Conservation (phyloP, 2,797 vertebrate genomes). For the Sandelia bainsii region DNA sequence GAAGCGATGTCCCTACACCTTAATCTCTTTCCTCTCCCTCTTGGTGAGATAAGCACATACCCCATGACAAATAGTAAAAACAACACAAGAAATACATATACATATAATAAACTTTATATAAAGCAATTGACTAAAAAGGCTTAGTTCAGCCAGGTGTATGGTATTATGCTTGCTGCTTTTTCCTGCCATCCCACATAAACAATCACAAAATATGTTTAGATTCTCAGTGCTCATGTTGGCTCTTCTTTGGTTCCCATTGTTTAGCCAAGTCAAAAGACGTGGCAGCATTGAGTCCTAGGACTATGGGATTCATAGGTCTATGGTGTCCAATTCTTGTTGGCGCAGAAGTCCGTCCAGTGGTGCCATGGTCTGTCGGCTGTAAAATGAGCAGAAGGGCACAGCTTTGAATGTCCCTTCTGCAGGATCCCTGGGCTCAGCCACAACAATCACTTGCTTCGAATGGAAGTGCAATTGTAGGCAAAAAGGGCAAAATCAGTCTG, state of each 20-base stretch:
- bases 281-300: slow-evolving; percentile 25
- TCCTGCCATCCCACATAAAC: slow-evolving; percentile 17
- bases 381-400: slow-evolving; percentile 68
- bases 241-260: slow-evolving; percentile 22
- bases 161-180: background rate
- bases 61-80: slow-evolving; percentile 26
- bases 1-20: slow-evolving; percentile 19
- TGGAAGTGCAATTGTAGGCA: slow-evolving; percentile 65
- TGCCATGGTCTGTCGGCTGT: slow-evolving; percentile 61
- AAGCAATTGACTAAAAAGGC: slow-evolving; percentile 20
- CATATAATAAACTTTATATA: slow-evolving; percentile 8
- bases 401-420: slow-evolving; percentile 59
- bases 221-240: background rate
- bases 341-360: slow-evolving; percentile 17
- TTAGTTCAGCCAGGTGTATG: slow-evolving; percentile 13
- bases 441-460: slow-evolving; percentile 74
- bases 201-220: slow-evolving; percentile 18
- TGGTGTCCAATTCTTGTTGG: slow-evolving; percentile 39
- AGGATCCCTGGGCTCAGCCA: slow-evolving; percentile 55
- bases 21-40: slow-evolving; percentile 22
- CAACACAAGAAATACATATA: slow-evolving; percentile 7
- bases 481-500: slow-evolving; percentile 72
- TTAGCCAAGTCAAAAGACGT: slow-evolving; percentile 22
- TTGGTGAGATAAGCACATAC: slow-evolving; percentile 42
- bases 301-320: slow-evolving; percentile 27